Evolutionary conservation across 2,797 vertebrate genomes (phyloP).

Genomic region (Lagocephalus sceleratus): DNA sequence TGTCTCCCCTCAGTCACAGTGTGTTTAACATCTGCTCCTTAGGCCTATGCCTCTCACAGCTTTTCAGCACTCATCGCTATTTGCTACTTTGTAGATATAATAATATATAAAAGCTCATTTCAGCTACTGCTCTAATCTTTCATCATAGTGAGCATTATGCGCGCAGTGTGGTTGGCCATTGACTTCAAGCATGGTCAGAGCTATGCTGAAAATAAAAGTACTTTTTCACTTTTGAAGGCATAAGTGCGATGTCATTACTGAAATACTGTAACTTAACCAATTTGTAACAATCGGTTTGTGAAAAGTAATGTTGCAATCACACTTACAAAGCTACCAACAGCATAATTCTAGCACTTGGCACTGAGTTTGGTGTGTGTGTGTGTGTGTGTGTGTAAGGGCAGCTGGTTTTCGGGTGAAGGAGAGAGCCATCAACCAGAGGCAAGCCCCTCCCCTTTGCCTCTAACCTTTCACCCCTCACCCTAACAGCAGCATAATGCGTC

Average conservation of each 20-base stretch:
- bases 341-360: conserved; percentile 21
- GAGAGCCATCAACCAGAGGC: conserved; percentile 52
- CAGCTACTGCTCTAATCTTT: conserved; percentile 13
- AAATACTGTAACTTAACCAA: no score
- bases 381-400: conserved; percentile 37
- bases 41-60: conserved; percentile 38
- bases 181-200: no score
- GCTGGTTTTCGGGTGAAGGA: conserved; percentile 62
- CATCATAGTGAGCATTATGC: conserved; percentile 18
- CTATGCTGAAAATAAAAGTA: no score
- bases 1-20: conserved; percentile 61
- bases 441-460: conserved; percentile 42
- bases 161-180: not conserved
- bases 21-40: conserved; percentile 68
- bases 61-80: conserved; percentile 46
- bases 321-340: conserved; percentile 37
- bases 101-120: conserved; percentile 17
- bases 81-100: not conserved
- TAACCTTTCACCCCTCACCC: conserved; percentile 68
- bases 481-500: conserved; percentile 64
- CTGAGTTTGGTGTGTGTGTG: conserved; percentile 30
- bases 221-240: no score
- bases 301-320: not conserved
- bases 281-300: no score
- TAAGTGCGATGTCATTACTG: no score